A percentile compares a stretch with the other conserved stretches of the same genome.
Evolutionary conservation across 2,113 vertebrate species (phyloP).

Genomic region (Sterrhoptilus dennistouni): DNA sequence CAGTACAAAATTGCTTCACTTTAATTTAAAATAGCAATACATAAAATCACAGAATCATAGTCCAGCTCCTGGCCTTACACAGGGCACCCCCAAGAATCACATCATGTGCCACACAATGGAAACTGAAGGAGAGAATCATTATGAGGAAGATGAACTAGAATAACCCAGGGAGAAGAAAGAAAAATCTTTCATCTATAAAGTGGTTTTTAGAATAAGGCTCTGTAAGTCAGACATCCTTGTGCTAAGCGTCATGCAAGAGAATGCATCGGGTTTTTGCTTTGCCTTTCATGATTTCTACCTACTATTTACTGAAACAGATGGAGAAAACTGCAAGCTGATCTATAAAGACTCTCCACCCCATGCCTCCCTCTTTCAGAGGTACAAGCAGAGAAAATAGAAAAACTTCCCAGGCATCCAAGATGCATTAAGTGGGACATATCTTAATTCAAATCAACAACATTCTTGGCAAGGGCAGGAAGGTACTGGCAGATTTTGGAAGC

Average conservation of each 20-base stretch:
- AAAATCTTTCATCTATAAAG: neutral
- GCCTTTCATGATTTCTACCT: slow-evolving; percentile 28
- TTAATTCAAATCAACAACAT: neutral
- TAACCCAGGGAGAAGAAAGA: neutral
- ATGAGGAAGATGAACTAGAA: neutral
- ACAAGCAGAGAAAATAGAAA: neutral
- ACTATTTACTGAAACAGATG: slow-evolving; percentile 20
- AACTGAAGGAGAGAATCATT: neutral
- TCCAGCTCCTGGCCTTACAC: neutral
- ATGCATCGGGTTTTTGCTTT: neutral
- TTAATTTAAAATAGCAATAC: neutral
- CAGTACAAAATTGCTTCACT: neutral
- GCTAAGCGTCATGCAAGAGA: neutral
- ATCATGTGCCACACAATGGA: neutral
- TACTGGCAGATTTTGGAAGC: neutral
- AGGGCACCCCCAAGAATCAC: neutral
- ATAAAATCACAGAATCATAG: neutral
- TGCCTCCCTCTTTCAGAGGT: neutral
- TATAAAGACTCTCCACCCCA: neutral
- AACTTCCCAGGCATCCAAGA: neutral
- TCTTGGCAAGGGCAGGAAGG: neutral
- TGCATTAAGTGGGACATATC: neutral
- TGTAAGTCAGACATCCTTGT: neutral
- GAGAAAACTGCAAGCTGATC: neutral
- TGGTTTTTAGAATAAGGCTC: neutral